These are phyloP conservation scores for Lacanobia oleracea DNA, from an alignment of 2,888 invertebrate genomes.

Conservation along the genomic window DNA sequence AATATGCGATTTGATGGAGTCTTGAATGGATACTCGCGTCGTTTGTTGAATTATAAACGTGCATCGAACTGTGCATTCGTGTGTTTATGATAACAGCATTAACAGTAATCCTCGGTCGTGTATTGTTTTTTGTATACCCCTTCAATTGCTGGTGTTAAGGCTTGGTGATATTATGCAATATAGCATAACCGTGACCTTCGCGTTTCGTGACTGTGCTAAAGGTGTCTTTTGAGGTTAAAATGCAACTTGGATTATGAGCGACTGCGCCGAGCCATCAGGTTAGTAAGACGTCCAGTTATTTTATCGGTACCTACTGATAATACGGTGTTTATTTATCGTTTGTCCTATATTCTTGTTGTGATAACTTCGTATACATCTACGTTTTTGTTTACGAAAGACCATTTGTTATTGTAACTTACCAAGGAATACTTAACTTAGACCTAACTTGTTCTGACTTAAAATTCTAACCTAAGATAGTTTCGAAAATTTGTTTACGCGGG, in stretches of 20 bases:
- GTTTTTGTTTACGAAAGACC: constrained; percentile 29
- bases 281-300: constrained; percentile 83
- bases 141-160: constrained; percentile 81
- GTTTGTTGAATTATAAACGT: constrained; percentile 86
- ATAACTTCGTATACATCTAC: constrained; percentile 57
- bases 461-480: constrained; percentile 52
- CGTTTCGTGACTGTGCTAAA: constrained; percentile 85
- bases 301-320: constrained; percentile 80
- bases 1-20: constrained; percentile 85
- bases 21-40: constrained; percentile 81
- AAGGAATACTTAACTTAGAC: constrained; percentile 23
- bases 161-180: constrained; percentile 88
- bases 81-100: constrained; percentile 90
- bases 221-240: constrained; percentile 90
- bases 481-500: constrained; percentile 45
- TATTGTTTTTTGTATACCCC: constrained; percentile 84
- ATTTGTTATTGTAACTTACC: constrained; percentile 43
- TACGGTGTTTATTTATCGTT: constrained; percentile 81
- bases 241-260: constrained; percentile 89
- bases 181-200: constrained; percentile 89
- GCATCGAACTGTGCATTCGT: constrained; percentile 89
- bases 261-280: constrained; percentile 89
- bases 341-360: constrained; percentile 79
- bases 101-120: constrained; percentile 86
- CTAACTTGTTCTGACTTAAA: constrained; percentile 26